Evolutionary conservation across 1,140 invertebrate species (phyloP).

Genomic region (Drosophila mojavensis): DNA sequence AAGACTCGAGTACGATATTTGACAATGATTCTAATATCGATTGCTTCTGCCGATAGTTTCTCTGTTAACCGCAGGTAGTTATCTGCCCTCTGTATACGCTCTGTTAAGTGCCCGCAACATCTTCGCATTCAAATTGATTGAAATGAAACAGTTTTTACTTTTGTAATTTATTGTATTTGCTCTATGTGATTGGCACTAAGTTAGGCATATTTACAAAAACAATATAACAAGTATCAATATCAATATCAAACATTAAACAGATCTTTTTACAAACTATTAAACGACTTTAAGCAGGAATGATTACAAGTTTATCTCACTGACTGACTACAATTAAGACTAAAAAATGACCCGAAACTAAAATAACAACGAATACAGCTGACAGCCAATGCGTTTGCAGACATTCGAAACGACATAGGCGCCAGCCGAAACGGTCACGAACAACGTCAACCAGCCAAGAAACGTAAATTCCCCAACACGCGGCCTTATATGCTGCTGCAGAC

Average conservation of each 20-base stretch:
- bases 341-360: constrained; percentile 60
- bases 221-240: constrained; percentile 66
- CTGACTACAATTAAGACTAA: constrained; percentile 25
- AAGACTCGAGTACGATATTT: not conserved
- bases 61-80: not conserved
- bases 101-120: not conserved
- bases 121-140: constrained; percentile 1
- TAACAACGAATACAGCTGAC: constrained; percentile 79
- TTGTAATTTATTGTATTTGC: constrained; percentile 32
- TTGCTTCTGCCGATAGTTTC: not conserved
- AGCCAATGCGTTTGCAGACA: constrained; percentile 74
- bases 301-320: constrained; percentile 63
- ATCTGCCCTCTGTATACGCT: not conserved
- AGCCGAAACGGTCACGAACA: constrained; percentile 75
- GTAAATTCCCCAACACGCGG: constrained; percentile 70
- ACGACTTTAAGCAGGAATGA: constrained; percentile 67
- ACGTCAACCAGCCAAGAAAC: constrained; percentile 78
- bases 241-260: constrained; percentile 64
- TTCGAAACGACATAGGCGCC: constrained; percentile 76
- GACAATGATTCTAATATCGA: not conserved
- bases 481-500: constrained; percentile 76
- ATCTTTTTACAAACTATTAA: constrained; percentile 47
- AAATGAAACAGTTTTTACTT: constrained; percentile 8
- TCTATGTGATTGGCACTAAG: constrained; percentile 63
- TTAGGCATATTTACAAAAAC: constrained; percentile 67